Percentiles rank a stretch among this genome's conserved stretches.
Conservation (phyloP, 2,113 vertebrate genomes). For the Macquaria australasica region DNA sequence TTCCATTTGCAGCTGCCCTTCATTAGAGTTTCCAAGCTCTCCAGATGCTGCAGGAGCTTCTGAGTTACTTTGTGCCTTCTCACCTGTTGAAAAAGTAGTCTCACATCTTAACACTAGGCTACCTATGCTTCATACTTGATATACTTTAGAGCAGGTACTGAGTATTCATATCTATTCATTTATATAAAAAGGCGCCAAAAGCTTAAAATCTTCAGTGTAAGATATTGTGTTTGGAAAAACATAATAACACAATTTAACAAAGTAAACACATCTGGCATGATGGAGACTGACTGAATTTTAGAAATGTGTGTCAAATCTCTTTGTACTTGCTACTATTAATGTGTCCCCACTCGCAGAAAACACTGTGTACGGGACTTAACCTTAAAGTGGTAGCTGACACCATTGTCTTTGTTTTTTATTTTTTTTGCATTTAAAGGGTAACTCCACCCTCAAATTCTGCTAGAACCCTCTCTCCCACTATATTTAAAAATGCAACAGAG, state of each 20-base stretch:
- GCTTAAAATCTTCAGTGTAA: not conserved
- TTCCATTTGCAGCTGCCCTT: constrained; percentile 6
- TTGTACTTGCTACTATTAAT: not conserved
- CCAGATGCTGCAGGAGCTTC: not conserved
- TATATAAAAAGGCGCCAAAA: not conserved
- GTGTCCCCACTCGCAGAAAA: not conserved
- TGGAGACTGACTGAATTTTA: not conserved
- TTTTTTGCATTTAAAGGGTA: too few relatives aligned
- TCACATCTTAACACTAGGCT: constrained; percentile 35
- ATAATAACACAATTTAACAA: not conserved
- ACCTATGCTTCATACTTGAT: fast-evolving
- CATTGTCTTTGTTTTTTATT: too few relatives aligned
- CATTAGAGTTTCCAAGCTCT: not conserved
- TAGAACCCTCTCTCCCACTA: too few relatives aligned
- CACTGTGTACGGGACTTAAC: not conserved
- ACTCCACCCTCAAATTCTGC: too few relatives aligned
- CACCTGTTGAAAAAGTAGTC: constrained; percentile 56
- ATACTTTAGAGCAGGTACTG: not conserved
- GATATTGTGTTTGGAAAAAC: not conserved
- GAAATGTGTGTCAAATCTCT: not conserved
- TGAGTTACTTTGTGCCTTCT: constrained; percentile 15
- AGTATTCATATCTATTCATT: not conserved
- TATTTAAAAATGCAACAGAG: too few relatives aligned
- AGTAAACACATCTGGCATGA: not conserved
- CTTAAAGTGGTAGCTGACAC: not conserved